phyloP scores from a whole-genome alignment of 2,888 invertebrate genomes.

The Sarcophaga caerulescens region DNA sequence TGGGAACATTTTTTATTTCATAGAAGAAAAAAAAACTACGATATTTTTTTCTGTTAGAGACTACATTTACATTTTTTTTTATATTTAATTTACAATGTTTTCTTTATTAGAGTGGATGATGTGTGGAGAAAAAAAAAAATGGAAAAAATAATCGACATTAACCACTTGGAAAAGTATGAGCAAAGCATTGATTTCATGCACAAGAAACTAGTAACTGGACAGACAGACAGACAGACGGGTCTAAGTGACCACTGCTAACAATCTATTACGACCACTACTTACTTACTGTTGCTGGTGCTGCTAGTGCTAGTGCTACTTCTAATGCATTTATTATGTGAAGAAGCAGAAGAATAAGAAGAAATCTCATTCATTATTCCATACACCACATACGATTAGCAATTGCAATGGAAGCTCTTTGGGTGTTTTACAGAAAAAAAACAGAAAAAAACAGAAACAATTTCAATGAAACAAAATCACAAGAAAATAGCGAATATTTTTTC shows the following conservation, averaged over 20 bases:
- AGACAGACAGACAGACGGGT: slow-evolving; percentile 19
- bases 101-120: slow-evolving; percentile 47
- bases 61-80: slow-evolving; percentile 16
- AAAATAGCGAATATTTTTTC: slow-evolving; percentile 9
- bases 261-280: too few species aligned
- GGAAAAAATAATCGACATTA: not conserved
- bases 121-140: slow-evolving; percentile 23
- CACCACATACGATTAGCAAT: slow-evolving; percentile 41
- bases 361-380: slow-evolving; percentile 65
- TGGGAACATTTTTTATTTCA: slow-evolving; percentile 65
- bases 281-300: too few species aligned
- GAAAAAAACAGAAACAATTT: slow-evolving; percentile 13
- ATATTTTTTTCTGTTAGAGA: slow-evolving; percentile 11
- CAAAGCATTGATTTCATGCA: slow-evolving; percentile 45
- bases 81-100: slow-evolving; percentile 40
- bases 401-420: too few species aligned
- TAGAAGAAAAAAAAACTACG: slow-evolving; percentile 56
- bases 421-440: slow-evolving; percentile 5
- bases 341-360: too few species aligned
- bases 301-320: too few species aligned
- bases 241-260: too few species aligned
- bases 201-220: slow-evolving; percentile 51
- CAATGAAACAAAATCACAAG: not conserved
- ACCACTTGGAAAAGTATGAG: slow-evolving; percentile 25
- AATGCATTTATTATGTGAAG: too few species aligned